Evolutionary conservation across 2,888 invertebrate species (phyloP).

Genomic region (Branchipolynoe longqiensis): DNA sequence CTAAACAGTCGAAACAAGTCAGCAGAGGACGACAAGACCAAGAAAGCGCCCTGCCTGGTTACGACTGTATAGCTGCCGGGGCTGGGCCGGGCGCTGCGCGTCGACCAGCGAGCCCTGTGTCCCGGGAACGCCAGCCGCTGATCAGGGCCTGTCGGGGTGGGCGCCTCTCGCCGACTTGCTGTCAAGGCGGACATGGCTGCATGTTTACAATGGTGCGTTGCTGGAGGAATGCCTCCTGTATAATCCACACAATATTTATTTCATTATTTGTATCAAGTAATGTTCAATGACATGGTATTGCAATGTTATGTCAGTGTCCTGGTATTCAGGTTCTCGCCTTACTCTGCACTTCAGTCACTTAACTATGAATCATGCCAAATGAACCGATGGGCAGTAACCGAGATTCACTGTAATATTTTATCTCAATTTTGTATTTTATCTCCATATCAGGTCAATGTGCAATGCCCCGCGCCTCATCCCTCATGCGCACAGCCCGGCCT

Average conservation of each 20-base stretch:
- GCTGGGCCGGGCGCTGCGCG: background rate
- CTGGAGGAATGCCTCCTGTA: too few species aligned
- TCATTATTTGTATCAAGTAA: constrained; percentile 36
- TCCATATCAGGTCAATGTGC: constrained; percentile 2
- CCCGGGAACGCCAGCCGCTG: too few species aligned
- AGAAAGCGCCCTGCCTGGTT: constrained; percentile 60
- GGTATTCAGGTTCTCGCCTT: constrained; percentile 36
- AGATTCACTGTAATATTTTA: too few species aligned
- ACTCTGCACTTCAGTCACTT: constrained; percentile 2
- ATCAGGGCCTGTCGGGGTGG: too few species aligned
- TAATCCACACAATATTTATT: constrained; percentile 44
- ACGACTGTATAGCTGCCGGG: constrained; percentile 63
- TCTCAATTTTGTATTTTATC: too few species aligned
- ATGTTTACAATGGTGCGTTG: background rate
- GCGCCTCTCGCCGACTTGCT: background rate
- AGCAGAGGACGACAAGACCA: constrained; percentile 42
- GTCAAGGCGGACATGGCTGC: background rate
- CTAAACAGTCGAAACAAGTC: constrained; percentile 61
- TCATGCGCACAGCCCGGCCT: too few species aligned
- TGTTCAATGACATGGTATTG: constrained; percentile 41
- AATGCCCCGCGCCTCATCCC: too few species aligned
- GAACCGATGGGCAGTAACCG: too few species aligned
- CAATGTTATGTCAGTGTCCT: constrained; percentile 34
- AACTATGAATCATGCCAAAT: background rate
- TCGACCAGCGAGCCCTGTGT: background rate